Conservation (phyloP, 2,888 invertebrate genomes). For the Oligia fasciuncula region DNA sequence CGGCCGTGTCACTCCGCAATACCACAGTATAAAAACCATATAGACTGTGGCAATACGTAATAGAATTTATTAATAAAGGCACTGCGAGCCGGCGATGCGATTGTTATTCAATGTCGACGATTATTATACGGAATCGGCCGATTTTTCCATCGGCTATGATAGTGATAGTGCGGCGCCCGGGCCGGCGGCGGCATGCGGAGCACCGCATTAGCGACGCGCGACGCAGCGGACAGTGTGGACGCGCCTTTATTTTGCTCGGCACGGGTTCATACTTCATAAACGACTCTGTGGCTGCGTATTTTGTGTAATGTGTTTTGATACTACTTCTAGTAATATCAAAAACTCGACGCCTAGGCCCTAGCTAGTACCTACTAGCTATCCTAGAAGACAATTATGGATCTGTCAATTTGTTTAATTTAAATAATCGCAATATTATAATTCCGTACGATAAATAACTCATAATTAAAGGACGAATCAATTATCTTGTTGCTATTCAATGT, state of each 20-base stretch:
- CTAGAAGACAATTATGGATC: background rate
- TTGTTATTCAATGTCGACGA: conserved; percentile 73
- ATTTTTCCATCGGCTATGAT: conserved; percentile 65
- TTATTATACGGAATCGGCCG: conserved; percentile 67
- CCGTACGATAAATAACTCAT: background rate
- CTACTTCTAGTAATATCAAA: background rate
- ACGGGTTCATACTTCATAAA: background rate
- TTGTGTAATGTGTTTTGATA: background rate
- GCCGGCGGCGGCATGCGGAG: conserved; percentile 65
- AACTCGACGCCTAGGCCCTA: background rate
- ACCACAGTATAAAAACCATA: too few relatives aligned
- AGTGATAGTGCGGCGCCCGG: conserved; percentile 26
- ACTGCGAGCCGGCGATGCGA: conserved; percentile 52
- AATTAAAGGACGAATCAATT: background rate
- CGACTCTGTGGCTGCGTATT: background rate
- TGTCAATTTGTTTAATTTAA: background rate
- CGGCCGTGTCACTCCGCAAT: conserved; percentile 47
- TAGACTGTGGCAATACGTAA: conserved; percentile 62
- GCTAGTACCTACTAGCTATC: too few relatives aligned
- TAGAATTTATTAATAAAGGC: conserved; percentile 71
- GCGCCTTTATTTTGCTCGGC: background rate
- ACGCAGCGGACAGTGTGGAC: conserved; percentile 56
- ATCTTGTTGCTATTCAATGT: background rate
- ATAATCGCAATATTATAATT: background rate
- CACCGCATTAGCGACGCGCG: conserved; percentile 64